phyloP scores from a whole-genome alignment of 2,888 invertebrate species.

The Leptopilina syphax region DNA sequence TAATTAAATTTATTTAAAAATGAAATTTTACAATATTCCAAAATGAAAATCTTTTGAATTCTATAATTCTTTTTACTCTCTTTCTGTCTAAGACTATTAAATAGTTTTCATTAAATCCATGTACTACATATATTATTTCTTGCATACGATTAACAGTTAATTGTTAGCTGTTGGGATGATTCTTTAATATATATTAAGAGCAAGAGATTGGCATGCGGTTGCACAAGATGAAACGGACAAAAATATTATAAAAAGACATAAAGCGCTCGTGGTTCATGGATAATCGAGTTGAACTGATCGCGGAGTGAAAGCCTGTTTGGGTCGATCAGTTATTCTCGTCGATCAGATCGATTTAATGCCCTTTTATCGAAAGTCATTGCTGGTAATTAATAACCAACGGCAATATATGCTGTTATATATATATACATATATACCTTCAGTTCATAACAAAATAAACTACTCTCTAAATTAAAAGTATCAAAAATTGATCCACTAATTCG shows the following conservation, averaged over 20 bases:
- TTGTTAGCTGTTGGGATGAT: not conserved
- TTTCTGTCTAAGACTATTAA: too few relatives aligned
- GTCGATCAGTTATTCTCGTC: conserved; percentile 51
- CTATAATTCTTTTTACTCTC: too few relatives aligned
- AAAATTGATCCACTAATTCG: too few relatives aligned
- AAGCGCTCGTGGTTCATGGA: conserved; percentile 37
- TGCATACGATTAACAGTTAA: not conserved
- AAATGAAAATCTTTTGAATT: too few relatives aligned
- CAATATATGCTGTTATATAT: conserved; percentile 39
- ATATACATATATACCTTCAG: not conserved
- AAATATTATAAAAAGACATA: conserved; percentile 38
- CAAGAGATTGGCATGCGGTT: conserved; percentile 38
- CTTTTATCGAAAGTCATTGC: conserved; percentile 67
- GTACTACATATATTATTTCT: not conserved
- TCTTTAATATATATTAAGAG: conserved; percentile 6
- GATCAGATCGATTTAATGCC: conserved; percentile 62
- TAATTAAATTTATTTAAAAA: too few relatives aligned
- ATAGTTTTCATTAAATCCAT: too few relatives aligned
- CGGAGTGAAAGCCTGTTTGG: conserved; percentile 43
- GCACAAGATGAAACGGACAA: conserved; percentile 37
- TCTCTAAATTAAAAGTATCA: too few relatives aligned
- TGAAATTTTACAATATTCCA: too few relatives aligned
- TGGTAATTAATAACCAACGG: conserved; percentile 67
- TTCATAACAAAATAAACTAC: conserved; percentile 43
- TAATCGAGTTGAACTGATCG: conserved; percentile 46